These are phyloP conservation scores for Ranitomeya imitator DNA, from an alignment of 2,113 vertebrate genomes.

Conservation along the genomic window DNA sequence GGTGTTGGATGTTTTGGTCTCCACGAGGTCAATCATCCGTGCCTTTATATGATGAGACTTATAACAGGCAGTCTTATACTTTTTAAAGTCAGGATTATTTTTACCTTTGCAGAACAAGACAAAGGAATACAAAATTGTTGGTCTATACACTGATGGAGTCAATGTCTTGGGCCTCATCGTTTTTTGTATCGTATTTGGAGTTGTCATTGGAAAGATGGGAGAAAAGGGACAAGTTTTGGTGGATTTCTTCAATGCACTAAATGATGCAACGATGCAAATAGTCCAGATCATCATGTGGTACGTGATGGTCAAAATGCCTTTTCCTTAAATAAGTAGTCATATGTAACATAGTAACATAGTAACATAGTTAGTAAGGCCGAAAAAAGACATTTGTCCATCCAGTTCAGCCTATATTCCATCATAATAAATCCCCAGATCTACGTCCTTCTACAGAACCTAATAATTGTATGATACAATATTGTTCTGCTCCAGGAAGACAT, in stretches of 20 bases:
- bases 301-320: conserved; percentile 59
- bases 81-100: not conserved
- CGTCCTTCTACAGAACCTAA: no score
- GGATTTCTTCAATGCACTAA: conserved; percentile 96
- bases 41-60: not conserved
- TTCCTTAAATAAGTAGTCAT: no score
- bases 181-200: conserved; percentile 93
- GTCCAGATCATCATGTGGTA: conserved; percentile 98
- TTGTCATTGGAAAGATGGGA: conserved; percentile 97
- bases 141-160: conserved; percentile 86
- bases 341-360: no score
- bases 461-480: no score
- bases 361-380: no score
- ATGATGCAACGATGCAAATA: conserved; percentile 95
- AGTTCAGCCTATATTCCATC: no score
- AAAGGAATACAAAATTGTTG: conserved; percentile 85
- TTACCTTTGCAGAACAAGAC: conserved; percentile 81
- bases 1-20: no score
- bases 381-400: no score
- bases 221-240: conserved; percentile 89
- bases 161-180: conserved; percentile 94
- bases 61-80: not conserved
- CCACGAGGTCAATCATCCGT: no score
- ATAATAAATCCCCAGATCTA: no score
- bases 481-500: no score